Evolutionary conservation across 92 coral and sea anemone species (phyloP), one percentile per base, ranked within the genome.

Genomic region (Epizoanthus rinbou): DNA sequence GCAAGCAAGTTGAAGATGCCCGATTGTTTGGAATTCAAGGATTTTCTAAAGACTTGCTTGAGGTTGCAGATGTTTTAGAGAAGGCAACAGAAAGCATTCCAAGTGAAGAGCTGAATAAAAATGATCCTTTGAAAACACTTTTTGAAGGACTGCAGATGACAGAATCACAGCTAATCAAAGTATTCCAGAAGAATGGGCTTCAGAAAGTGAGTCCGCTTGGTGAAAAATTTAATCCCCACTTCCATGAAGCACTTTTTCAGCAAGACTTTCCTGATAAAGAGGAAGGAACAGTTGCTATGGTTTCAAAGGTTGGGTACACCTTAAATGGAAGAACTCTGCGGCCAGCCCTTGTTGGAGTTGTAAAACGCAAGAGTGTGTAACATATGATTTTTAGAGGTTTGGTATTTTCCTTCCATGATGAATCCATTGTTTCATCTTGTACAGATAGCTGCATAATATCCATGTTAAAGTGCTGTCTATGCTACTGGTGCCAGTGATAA

Each of bases 321-420:
- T 87, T 97, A 52, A 86, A 94, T 89, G 97, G 97, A 80, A 88
- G 98, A 70, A 95, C 98, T 54, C 81, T 97, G 74, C 87, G 99
- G 71, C 99, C 99, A 63, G 99, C 99, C 5, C 92, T 91, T 85
- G 99, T 97, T 73, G 99, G 98, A 63, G 99, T 97, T 60, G 99
- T 93, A 24, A 97, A 94, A 83, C 88, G 68, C 53, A 87, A 85
- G 22, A 81, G 72, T 64, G 84, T 25, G 22, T 80, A 47, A 35
- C 33, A n/a, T 1, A 64, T 8, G 53, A 76, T 23, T 37, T 76
- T 19, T 13, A 37, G 14, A 57, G 1, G 23, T 8, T 76, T 13
- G 2, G 54, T 11, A 50, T 50, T 50, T 50, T 50, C 14, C 16
- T 50, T 50, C 13, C 54, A 9, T 13, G 14, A 50, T 50, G 9